Evolutionary conservation across 2,113 vertebrate species (phyloP), one percentile per base, ranked within the genome.

Genomic region (Callocephalon fimbriatum): DNA sequence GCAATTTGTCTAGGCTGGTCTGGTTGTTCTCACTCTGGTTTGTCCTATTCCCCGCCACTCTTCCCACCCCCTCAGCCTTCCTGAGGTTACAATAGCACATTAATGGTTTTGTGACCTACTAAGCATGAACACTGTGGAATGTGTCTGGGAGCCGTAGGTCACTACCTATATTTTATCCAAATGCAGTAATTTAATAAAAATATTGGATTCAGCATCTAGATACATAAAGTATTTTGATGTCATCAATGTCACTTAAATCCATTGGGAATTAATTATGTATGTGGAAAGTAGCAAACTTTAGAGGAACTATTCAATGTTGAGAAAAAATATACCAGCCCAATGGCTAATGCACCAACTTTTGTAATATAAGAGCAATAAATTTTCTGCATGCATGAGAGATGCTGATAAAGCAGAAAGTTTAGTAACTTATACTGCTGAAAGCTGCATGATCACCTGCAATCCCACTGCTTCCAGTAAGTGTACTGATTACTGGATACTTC

Each of bases 141-240:
- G 75, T 54, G 45, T 71, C 70, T 87, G 74, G 73, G 76, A 85
- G 22, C 26, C 80, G 63, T 83, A 93, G 74, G 77, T 89, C 50
- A 56, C 48, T 66, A 77, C 42, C 59, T n/a, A 4, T 75, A 86
- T 84, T 87, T 91, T 91, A 75, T 78, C 7, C 78, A 96, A 83
- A 74, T 31, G 29, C 37, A 96, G 31, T 65, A 40, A 74, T 68
- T 91, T 78, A 79, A 89, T 87, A 42, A 79, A 91, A 95, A 82
- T 38, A 44, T 56, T 3, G 0, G 2, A 17, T 87, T 90, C 47
- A 73, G 14, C 65, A 90, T 94, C 53, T 83, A 61, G 47, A 53
- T 50, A 48, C 27, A 58, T 71, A 15, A 82, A 67, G 14, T 78
- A 66, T 72, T 91, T 85, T 80, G 37, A 32, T 80, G 68, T 71